Conservation (phyloP, 1,140 invertebrate species). For the Drosophila setifemur region DNA sequence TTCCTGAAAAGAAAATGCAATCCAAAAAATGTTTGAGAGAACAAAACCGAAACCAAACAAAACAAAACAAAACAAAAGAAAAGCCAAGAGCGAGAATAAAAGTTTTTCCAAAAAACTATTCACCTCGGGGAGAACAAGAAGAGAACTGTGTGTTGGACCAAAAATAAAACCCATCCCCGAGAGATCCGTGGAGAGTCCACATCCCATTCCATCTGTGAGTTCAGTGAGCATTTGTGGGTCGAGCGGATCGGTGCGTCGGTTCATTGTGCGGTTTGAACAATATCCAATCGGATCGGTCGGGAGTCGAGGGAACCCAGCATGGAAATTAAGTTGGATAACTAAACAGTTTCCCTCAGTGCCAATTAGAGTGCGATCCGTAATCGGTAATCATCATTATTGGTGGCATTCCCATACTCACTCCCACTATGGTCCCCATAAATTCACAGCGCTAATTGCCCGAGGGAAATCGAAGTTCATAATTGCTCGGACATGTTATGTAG, state of each 20-base stretch:
- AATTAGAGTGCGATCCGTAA: slow-evolving; percentile 14
- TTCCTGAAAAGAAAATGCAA: background rate
- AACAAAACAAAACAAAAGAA: slow-evolving; percentile 19
- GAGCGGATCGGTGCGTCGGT: slow-evolving; percentile 34
- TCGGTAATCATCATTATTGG: slow-evolving; percentile 30
- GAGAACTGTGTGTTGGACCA: slow-evolving; percentile 31
- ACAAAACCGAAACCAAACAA: slow-evolving; percentile 4
- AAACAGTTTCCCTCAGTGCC: slow-evolving; percentile 19
- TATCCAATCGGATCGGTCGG: background rate
- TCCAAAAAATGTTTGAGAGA: background rate
- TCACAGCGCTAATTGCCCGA: slow-evolving; percentile 10
- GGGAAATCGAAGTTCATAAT: slow-evolving; percentile 41
- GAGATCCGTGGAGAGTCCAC: slow-evolving; percentile 40
- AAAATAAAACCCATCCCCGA: slow-evolving; percentile 38
- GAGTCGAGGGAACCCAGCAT: slow-evolving; percentile 10
- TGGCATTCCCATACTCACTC: background rate
- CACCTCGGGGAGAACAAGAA: slow-evolving; percentile 21
- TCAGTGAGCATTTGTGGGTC: slow-evolving; percentile 41
- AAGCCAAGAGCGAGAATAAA: background rate
- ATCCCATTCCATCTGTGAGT: background rate
- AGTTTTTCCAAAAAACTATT: slow-evolving; percentile 35
- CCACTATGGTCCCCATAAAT: slow-evolving; percentile 12
- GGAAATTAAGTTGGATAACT: slow-evolving; percentile 32
- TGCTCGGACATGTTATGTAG: slow-evolving; percentile 42
- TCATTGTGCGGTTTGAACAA: slow-evolving; percentile 9